These are phyloP conservation scores for Apostichopus californicus DNA, from an alignment of 35 echinoderm and acorn worm genomes.

Conservation along the genomic window DNA sequence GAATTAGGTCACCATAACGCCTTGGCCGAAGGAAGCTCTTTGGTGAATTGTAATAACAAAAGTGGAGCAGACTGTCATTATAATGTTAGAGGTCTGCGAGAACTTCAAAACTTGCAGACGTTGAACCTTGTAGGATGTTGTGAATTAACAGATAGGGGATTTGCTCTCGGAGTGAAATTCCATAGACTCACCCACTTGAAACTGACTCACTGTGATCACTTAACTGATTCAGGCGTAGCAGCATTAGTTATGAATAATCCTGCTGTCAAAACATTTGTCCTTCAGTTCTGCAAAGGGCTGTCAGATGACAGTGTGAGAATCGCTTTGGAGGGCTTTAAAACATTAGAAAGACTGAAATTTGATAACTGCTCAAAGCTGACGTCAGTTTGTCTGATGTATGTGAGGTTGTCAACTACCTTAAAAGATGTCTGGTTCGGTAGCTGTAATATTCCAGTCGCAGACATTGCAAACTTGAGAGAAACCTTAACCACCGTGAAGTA, in stretches of 20 bases:
- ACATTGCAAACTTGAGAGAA: not conserved
- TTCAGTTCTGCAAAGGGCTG: not conserved
- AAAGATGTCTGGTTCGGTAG: conserved; percentile 11
- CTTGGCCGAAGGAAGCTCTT: not conserved
- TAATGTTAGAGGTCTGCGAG: not conserved
- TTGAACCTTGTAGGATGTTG: conserved; percentile 18
- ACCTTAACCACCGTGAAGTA: not conserved
- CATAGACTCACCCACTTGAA: not conserved
- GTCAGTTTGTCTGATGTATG: not conserved
- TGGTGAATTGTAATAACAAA: not conserved
- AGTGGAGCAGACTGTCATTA: not conserved
- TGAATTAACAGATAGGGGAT: not conserved
- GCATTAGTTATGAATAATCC: not conserved
- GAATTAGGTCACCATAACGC: not conserved
- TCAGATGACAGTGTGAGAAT: conserved; percentile 16
- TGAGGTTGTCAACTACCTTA: not conserved
- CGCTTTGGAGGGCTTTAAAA: not conserved
- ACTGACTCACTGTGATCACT: conserved; percentile 8
- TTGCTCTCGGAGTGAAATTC: not conserved
- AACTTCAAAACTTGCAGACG: not conserved
- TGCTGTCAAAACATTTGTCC: not conserved
- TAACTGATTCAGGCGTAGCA: not conserved
- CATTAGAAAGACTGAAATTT: not conserved
- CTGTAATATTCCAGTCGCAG: not conserved
- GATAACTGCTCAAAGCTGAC: conserved; percentile 5